Evolutionary conservation across 1,140 invertebrate genomes (phyloP), one percentile per base, ranked within the genome.

Genomic region (Bicyclus anynana): DNA sequence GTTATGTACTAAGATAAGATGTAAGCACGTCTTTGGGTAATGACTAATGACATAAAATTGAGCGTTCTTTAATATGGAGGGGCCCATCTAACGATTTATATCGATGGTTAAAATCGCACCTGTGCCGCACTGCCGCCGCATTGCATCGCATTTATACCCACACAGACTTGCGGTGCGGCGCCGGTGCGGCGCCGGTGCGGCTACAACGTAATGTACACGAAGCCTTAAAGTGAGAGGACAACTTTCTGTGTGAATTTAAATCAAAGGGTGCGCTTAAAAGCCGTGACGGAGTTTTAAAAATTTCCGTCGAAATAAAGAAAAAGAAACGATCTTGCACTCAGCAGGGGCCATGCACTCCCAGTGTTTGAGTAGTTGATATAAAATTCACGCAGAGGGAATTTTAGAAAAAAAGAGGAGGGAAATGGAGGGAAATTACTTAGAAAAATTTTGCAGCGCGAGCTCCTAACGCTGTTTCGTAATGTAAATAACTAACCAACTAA

Each of bases 281-380:
- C 23, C 38, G 47, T 51, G 55, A 57, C 48, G 55, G 27, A 50
- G 35, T 50, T 57, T 57, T 23, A 57, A 51, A 50, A 57, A 57
- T 33, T 42, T 0, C 47, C 27, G 37, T 46, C 10, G 16, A 51
- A 54, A 55, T 61, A 59, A 54, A 59, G 29, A 40, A 27, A 56
- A 59, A 62, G 13, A 17, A 20, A 20, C 54, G 49, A 42, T 35
- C 44, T 18, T 53, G 59, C 57, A 60, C 61, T 63, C 53, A 60
- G 55, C 52, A 50, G 51, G 50, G 53, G 56, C 56, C 40, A 51
- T 61, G 50, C 54, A 62, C 59, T 62, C 42, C 52, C 53, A 17
- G 51, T 68, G 59, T 74, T 74, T 70, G 71, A 74, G 68, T 49
- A 64, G 47, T 38, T 66, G 55, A 65, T 74, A 64, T 66, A 74